These are phyloP conservation scores for Tragelaphus scriptus DNA, from an alignment of 2,113 vertebrate genomes.

Conservation along the genomic window DNA sequence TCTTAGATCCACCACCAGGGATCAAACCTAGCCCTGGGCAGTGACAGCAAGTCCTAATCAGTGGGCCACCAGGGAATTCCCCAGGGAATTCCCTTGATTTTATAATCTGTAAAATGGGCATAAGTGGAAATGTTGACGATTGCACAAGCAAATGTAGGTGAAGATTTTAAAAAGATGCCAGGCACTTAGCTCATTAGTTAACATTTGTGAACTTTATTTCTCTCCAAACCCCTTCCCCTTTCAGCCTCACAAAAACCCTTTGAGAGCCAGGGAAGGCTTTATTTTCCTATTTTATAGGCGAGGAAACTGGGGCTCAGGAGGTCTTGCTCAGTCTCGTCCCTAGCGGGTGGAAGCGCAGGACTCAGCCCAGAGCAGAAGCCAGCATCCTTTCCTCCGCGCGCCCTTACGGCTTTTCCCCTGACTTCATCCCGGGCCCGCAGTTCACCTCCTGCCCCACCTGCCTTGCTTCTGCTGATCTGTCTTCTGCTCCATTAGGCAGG, in stretches of 20 bases:
- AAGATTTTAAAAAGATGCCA: not conserved
- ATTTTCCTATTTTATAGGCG: not conserved
- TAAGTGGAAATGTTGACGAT: not conserved
- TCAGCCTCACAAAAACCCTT: not conserved
- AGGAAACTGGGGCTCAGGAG: not conserved
- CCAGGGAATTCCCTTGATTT: not conserved
- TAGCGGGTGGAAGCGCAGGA: not conserved
- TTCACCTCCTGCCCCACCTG: not conserved
- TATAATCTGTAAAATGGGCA: not conserved
- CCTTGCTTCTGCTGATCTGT: conserved; percentile 67
- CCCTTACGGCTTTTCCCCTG: not conserved
- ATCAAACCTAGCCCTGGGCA: not conserved
- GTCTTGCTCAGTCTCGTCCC: not conserved
- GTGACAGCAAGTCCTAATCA: not conserved
- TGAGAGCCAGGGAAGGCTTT: not conserved
- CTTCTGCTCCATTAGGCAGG: conserved; percentile 65
- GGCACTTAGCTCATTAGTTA: not conserved
- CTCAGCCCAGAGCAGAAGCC: not conserved
- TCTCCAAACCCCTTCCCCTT: not conserved
- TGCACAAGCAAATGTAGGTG: not conserved
- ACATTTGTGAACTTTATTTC: not conserved
- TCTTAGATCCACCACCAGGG: not conserved
- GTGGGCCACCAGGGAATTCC: not conserved
- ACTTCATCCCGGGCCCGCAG: not conserved
- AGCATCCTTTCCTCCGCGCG: not conserved